Percentiles rank a stretch among this genome's conserved stretches.
Conservation (phyloP, 2,888 invertebrate species). For the Heterodera filipjevi region DNA sequence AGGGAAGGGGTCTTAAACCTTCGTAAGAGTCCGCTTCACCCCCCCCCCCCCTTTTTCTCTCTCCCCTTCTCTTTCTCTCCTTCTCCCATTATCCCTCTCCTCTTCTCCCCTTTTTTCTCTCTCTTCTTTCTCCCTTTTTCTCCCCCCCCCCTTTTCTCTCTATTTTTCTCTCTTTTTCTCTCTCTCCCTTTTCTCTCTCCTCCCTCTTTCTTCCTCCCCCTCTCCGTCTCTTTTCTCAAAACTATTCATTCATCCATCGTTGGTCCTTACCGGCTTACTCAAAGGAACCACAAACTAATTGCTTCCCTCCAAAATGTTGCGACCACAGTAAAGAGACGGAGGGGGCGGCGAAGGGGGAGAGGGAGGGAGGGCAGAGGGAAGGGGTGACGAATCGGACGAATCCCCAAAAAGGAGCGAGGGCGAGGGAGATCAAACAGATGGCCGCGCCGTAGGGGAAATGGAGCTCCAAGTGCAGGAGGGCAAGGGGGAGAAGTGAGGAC, state of each 20-base stretch:
- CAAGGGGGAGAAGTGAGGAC: not conserved
- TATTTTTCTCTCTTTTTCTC: too few species aligned
- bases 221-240: not conserved
- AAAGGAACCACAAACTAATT: not conserved
- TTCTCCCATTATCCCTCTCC: too few species aligned
- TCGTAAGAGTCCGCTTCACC: not conserved
- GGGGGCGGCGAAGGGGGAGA: not conserved
- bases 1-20: not conserved
- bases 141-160: too few species aligned
- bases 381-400: constrained; percentile 1
- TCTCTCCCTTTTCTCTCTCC: too few species aligned
- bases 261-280: not conserved
- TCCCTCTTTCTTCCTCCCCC: too few species aligned
- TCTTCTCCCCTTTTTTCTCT: too few species aligned
- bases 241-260: not conserved
- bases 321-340: not conserved
- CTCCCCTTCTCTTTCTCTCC: not conserved
- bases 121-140: too few species aligned
- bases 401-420: not conserved
- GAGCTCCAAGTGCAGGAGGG: not conserved
- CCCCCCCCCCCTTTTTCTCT: not conserved
- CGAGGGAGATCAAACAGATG: not conserved
- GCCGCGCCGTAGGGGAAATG: not conserved
- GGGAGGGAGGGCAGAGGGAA: not conserved
- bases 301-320: constrained; percentile 6